Percentiles rank a stretch among this genome's conserved stretches.
Evolutionary conservation across 2,797 vertebrate genomes (phyloP).

Genomic region (Gymnopithys bicolor): DNA sequence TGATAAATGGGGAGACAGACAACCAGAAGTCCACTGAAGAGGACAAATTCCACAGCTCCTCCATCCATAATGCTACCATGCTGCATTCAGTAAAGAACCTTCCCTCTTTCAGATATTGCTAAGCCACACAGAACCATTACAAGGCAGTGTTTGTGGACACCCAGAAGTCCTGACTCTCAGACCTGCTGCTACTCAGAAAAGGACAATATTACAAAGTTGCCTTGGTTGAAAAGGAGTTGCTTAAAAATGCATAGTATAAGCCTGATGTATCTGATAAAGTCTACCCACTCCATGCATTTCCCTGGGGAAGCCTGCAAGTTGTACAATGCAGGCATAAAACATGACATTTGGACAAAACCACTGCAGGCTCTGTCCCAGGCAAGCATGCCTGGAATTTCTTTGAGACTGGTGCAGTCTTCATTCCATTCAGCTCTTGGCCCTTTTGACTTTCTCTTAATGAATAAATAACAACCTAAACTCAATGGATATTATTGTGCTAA

Average conservation of each 20-base stretch:
- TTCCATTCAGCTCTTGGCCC: neutral
- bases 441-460: neutral
- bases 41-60: neutral
- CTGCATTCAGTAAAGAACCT: neutral
- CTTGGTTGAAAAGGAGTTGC: neutral
- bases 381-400: neutral
- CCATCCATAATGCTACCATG: neutral
- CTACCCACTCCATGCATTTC: too few relatives aligned
- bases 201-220: neutral
- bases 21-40: neutral
- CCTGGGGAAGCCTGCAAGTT: neutral
- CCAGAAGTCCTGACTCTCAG: neutral
- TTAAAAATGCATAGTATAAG: neutral
- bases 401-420: neutral
- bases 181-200: neutral
- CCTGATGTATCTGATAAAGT: neutral
- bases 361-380: neutral
- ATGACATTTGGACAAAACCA: fast-evolving
- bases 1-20: neutral
- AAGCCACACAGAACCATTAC: neutral
- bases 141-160: neutral
- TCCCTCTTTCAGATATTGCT: neutral
- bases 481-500: neutral
- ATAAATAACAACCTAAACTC: neutral
- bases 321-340: neutral